Percentiles rank a stretch among this genome's conserved stretches.
Evolutionary conservation across 2,888 invertebrate species (phyloP).

Genomic region (Apotomis betuletana): DNA sequence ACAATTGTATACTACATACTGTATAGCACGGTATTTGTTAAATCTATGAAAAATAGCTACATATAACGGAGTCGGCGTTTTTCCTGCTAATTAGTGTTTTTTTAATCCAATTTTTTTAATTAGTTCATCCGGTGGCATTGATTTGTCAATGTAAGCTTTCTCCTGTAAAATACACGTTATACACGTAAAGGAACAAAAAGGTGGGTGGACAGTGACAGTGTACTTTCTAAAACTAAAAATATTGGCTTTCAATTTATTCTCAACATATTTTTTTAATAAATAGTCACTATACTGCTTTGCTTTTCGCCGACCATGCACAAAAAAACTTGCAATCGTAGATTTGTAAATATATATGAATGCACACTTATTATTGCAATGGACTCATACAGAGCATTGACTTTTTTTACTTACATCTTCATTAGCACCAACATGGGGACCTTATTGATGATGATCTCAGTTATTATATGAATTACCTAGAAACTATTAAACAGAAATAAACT

Average conservation of each 20-base stretch:
- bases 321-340: too few species aligned
- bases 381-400: too few species aligned
- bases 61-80: background rate
- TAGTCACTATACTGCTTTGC: too few species aligned
- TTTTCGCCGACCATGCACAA: too few species aligned
- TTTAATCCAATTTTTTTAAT: conserved; percentile 14
- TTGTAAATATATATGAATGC: too few species aligned
- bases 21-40: background rate
- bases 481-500: too few species aligned
- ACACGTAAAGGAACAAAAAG: background rate
- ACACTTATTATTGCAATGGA: too few species aligned
- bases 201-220: conserved; percentile 19
- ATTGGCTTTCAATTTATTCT: background rate
- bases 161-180: background rate
- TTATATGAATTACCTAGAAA: too few species aligned
- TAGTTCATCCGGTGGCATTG: background rate
- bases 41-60: background rate
- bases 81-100: conserved; percentile 10
- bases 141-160: background rate
- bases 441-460: too few species aligned
- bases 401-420: too few species aligned
- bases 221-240: background rate
- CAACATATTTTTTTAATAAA: too few species aligned
- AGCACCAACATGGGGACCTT: too few species aligned
- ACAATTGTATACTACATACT: background rate